Conservation (phyloP, 2,113 vertebrate genomes). For the Promerops cafer region DNA sequence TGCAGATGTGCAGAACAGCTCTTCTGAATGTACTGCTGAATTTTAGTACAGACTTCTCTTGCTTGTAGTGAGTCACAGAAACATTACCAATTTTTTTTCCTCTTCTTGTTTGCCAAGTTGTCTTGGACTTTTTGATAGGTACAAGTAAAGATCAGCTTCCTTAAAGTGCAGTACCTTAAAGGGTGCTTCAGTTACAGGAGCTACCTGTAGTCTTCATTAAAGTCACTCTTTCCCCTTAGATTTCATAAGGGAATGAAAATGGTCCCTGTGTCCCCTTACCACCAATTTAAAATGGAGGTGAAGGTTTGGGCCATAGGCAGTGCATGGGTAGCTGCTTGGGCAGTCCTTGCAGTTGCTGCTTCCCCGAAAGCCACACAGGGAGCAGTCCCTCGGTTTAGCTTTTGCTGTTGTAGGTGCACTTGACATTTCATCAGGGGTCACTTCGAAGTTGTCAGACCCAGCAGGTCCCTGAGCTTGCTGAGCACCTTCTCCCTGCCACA, state of each 20-base stretch:
- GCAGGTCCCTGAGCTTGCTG: background rate
- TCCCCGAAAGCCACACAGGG: fast-evolving
- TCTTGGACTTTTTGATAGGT: background rate
- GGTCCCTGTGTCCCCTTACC: background rate
- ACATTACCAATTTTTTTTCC: background rate
- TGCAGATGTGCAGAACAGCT: background rate
- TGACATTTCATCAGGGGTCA: background rate
- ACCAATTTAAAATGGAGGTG: background rate
- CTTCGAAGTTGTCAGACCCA: background rate
- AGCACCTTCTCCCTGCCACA: background rate
- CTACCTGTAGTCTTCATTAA: background rate
- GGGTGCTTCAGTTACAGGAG: background rate
- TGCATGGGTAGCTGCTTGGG: fast-evolving
- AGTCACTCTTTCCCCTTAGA: background rate
- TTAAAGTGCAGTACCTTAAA: background rate
- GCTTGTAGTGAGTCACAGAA: background rate
- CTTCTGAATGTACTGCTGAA: background rate
- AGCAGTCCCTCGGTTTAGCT: background rate
- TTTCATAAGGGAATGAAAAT: background rate
- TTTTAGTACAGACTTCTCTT: background rate
- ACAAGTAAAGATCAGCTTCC: background rate
- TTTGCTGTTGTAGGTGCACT: background rate
- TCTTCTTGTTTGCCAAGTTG: background rate
- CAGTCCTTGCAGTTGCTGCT: background rate
- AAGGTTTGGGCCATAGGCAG: background rate